Conservation (phyloP, 30 jellyfish, hydroid and myxozoan genomes). For the Catostylus mosaicus region DNA sequence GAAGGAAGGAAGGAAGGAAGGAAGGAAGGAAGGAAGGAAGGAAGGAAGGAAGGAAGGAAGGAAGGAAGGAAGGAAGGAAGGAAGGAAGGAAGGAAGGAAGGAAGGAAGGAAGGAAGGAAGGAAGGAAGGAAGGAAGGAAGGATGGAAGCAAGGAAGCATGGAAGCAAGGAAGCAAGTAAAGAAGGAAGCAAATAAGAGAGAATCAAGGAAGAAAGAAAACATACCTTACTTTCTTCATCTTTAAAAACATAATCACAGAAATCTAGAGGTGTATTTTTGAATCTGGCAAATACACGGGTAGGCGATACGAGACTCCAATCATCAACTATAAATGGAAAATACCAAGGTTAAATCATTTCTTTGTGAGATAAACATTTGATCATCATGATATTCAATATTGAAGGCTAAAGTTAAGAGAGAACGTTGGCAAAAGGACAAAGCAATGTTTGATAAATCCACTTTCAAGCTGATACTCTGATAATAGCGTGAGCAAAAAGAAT, state of each 20-base stretch:
- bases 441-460: no score
- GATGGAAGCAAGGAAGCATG: background rate
- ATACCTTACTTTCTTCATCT: conserved; percentile 75
- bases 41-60: background rate
- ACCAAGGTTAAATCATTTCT: no score
- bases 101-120: conserved; percentile 5
- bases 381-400: no score
- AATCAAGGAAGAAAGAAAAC: background rate
- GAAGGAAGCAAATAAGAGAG: background rate
- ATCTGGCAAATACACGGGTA: conserved; percentile 73
- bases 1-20: background rate
- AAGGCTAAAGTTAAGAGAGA: no score
- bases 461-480: no score
- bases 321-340: conserved; percentile 77
- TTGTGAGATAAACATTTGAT: no score
- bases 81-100: conserved; percentile 8
- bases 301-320: conserved; percentile 98
- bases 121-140: background rate
- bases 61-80: background rate
- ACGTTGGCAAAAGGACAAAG: no score
- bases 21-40: background rate
- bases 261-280: conserved; percentile 34
- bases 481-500: no score
- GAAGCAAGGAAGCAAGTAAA: background rate
- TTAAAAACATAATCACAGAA: conserved; percentile 87